Evolutionary conservation across 2,888 invertebrate genomes (phyloP), one percentile per base, ranked within the genome.

Genomic region (Volucella zonaria): DNA sequence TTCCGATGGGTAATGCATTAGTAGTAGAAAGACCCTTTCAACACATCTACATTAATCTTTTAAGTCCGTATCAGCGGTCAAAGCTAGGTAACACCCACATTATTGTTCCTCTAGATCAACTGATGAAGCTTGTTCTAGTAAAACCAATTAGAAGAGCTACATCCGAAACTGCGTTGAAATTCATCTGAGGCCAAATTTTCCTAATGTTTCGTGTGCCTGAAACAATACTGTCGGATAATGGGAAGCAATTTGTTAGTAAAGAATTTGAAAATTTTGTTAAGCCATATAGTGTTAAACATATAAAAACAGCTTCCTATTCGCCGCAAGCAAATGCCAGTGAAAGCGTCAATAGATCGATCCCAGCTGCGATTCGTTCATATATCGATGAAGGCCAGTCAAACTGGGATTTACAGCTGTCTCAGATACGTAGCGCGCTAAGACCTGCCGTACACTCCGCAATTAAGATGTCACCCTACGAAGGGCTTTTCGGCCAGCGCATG

Each of bases 261-360:
- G 8, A 67, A 76, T 15, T 76, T 76, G 12, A 47, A 18, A 12
- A 70, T n/a, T 14, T 56, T 3, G 3, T 56, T 18, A 18, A 18
- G 18, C 18, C 18, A 18, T 18, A 18, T 54, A 64, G 79, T 10
- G 18, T 77, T 1, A 64, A 43, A 8, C 52, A 87, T 6, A 15
- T 42, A 2, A 88, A 73, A 43, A 89, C 86, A 31, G 80, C 87
- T 87, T 10, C 89, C 88, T 23, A 52, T 31, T 58, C 70, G 4
- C 70, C 56, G 0, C 70, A 70, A n/a, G 49, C 58, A 8, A 68
- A 68, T 12, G 68, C 54, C 15, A 18, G 18, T 18, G 18, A 18
- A 1, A 1, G 18, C 18, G 18, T 18, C 18, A 1, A 18, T 18
- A 18, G 52, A 8, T 70, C 49, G n/a, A 70, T 45, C 47, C 47